Evolutionary conservation across 2,113 vertebrate genomes (phyloP), one percentile per base, ranked within the genome.

Genomic region (Rhabdornis inornatus): DNA sequence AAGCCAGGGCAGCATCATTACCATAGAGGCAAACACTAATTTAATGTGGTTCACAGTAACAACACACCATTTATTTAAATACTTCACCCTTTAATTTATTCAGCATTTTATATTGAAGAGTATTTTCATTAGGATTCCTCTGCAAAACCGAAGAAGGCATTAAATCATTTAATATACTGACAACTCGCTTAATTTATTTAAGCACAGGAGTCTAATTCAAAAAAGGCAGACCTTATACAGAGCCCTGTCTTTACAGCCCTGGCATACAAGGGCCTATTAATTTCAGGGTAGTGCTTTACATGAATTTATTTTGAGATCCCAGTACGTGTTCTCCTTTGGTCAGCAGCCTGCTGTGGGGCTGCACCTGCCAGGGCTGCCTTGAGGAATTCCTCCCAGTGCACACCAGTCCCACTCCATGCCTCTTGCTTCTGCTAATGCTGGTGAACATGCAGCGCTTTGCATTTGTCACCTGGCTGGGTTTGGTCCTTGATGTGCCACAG

Each of bases 151-250:
- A 88, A 87, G 76, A 80, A 92, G 88, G 86, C 94, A 94, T 95
- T 96, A 96, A 97, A 96, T 96, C 95, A 94, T 94, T 90, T 93
- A 95, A 94, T 95, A 93, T 50, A 94, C 81, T 85, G 92, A 91
- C 84, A 78, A 90, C 69, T 93, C 33, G 52, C 57, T 94, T 95
- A 88, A 96, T 97, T 97, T 96, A 95, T 96, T 97, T 90, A 94
- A 95, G 94, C 90, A 64, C 78, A 81, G 69, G 87, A 95, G 50
- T 79, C 84, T 95, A 96, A 95, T 92, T 94, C 80, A 82, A 64
- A 95, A 66, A 70, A 95, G 74, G 55, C 79, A 87, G 95, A 68
- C 72, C 89, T 93, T 90, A 59, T 42, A 59, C 50, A 90, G 81
- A 63, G 63, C 45, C 33, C 44, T 63, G 78, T 59, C 82, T 96